phyloP scores from a whole-genome alignment of 1,140 invertebrate species.

The Eriosoma lanigerum region DNA sequence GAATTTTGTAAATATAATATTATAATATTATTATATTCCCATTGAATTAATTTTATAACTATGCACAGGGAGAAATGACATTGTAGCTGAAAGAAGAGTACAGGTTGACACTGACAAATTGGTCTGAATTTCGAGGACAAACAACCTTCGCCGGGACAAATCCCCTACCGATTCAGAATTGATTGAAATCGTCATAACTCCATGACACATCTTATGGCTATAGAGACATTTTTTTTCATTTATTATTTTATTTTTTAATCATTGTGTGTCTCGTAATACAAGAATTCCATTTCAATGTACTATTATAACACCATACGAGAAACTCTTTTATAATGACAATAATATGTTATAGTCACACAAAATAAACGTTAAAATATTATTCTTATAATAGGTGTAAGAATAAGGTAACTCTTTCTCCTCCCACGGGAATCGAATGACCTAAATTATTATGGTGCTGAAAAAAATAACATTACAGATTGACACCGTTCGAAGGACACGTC shows the following conservation, averaged over 20 bases:
- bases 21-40: too few relatives aligned
- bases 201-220: constrained; percentile 42
- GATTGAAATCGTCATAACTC: constrained; percentile 51
- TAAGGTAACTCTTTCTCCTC: constrained; percentile 25
- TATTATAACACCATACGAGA: neutral
- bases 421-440: constrained; percentile 40
- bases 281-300: neutral
- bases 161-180: constrained; percentile 48
- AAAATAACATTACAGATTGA: too few relatives aligned
- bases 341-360: neutral
- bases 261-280: constrained; percentile 16
- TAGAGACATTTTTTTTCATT: constrained; percentile 13
- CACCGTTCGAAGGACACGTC: neutral
- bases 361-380: neutral
- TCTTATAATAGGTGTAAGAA: neutral
- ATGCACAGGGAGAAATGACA: constrained; percentile 10
- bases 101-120: constrained; percentile 51
- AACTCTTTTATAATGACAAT: neutral
- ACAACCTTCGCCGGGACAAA: constrained; percentile 40
- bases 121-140: constrained; percentile 47
- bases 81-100: constrained; percentile 18
- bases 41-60: neutral
- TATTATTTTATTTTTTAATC: constrained; percentile 30
- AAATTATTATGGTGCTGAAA: neutral
- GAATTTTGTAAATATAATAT: neutral